Conservation (phyloP, 1,140 invertebrate genomes). For the Nebria ingens region DNA sequence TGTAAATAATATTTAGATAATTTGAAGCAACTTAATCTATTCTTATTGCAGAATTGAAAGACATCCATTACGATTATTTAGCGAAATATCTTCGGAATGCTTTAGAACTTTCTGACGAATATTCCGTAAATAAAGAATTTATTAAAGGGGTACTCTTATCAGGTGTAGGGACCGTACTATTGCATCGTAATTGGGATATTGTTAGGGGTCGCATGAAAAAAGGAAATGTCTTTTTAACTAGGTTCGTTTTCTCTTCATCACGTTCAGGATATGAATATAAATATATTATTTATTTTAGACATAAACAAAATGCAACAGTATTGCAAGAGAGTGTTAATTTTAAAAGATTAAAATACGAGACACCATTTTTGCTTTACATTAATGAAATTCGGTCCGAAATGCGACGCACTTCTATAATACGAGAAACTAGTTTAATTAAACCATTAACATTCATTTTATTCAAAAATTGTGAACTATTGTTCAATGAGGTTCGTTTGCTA, state of each 20-base stretch:
- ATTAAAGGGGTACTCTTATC: conserved; percentile 30
- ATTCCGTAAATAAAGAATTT: conserved; percentile 30
- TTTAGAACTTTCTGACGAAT: conserved; percentile 26
- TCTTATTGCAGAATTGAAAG: conserved; percentile 26
- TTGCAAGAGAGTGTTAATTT: conserved; percentile 30
- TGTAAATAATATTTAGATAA: too few species aligned
- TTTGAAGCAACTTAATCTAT: too few species aligned
- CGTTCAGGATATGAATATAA: background rate
- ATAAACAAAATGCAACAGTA: conserved; percentile 30
- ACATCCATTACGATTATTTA: conserved; percentile 31
- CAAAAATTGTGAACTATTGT: conserved; percentile 22
- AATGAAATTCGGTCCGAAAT: conserved; percentile 32
- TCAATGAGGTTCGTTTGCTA: conserved; percentile 24
- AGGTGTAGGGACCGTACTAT: conserved; percentile 27
- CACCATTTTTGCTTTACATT: conserved; percentile 30
- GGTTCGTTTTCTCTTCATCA: conserved; percentile 17
- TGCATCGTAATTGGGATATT: conserved; percentile 26
- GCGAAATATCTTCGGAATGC: conserved; percentile 23
- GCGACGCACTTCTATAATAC: conserved; percentile 26
- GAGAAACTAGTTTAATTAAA: conserved; percentile 31
- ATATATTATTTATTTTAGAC: conserved; percentile 21
- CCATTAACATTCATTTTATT: conserved; percentile 29
- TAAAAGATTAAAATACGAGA: conserved; percentile 22
- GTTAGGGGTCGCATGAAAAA: conserved; percentile 28
- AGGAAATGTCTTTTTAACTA: conserved; percentile 26